Conservation (phyloP, 2,888 invertebrate genomes). For the Apoderus coryli region DNA sequence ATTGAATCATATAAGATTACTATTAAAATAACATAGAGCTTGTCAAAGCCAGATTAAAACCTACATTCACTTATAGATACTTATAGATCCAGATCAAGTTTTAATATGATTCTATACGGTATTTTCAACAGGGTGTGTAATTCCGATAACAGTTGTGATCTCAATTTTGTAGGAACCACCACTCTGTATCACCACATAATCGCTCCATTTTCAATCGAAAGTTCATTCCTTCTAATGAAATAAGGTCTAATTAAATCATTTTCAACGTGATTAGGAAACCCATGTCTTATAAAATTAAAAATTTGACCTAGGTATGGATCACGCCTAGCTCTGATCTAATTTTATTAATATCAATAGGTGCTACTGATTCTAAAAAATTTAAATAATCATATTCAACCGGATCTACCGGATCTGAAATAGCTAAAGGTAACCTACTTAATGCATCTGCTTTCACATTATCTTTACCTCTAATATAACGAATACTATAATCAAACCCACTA, state of each 20-base stretch:
- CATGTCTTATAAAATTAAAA: conserved; percentile 9
- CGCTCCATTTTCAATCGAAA: conserved; percentile 11
- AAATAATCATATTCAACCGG: conserved; percentile 7
- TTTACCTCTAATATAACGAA: neutral
- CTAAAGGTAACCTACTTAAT: neutral
- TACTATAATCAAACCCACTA: conserved; percentile 1
- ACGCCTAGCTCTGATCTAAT: conserved; percentile 5
- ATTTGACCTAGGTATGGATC: conserved; percentile 8
- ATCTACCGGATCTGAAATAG: neutral
- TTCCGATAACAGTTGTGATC: conserved; percentile 12
- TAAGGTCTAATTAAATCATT: conserved; percentile 8
- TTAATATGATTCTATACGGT: no score
- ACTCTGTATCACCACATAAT: conserved; percentile 15
- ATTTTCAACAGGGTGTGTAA: conserved; percentile 14
- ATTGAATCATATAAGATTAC: no score
- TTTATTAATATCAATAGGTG: conserved; percentile 6
- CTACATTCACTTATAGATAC: no score
- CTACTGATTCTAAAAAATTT: conserved; percentile 5
- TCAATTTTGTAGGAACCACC: conserved; percentile 12
- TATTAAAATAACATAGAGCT: no score
- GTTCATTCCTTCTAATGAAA: conserved; percentile 6
- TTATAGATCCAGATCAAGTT: no score
- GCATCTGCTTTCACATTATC: conserved; percentile 3
- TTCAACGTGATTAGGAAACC: conserved; percentile 6
- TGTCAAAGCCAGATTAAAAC: no score